These are phyloP conservation scores for Dilophus febrilis DNA, from an alignment of 2,888 invertebrate species.

Conservation along the genomic window DNA sequence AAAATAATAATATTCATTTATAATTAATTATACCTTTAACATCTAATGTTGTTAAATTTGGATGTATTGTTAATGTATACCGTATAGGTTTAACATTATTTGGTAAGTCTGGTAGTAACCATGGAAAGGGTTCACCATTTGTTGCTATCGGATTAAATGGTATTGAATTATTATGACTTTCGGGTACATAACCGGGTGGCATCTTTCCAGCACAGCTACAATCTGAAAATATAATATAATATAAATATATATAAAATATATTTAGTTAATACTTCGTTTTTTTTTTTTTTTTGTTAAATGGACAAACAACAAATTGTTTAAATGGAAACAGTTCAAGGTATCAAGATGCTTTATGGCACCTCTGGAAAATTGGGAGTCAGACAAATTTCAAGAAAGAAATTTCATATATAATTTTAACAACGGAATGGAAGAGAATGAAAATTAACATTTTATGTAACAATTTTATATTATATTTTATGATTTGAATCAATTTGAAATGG, in stretches of 20 bases:
- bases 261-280: not conserved
- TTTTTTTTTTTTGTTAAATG: not conserved
- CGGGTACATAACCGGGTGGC: conserved; percentile 40
- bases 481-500: too few relatives aligned
- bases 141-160: conserved; percentile 50
- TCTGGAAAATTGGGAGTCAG: too few relatives aligned
- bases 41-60: conserved; percentile 77
- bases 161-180: conserved; percentile 43
- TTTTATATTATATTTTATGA: too few relatives aligned
- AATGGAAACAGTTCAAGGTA: not conserved
- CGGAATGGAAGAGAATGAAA: too few relatives aligned
- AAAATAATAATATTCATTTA: too few relatives aligned
- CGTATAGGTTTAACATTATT: conserved; percentile 60
- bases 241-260: not conserved
- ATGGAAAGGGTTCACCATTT: conserved; percentile 59
- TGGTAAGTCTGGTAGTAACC: conserved; percentile 62
- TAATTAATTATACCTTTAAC: conserved; percentile 54
- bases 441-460: too few relatives aligned
- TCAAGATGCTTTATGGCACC: too few relatives aligned
- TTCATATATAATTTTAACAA: too few relatives aligned
- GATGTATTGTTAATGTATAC: conserved; percentile 81
- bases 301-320: not conserved
- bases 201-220: conserved; percentile 52
- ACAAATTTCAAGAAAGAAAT: too few relatives aligned
- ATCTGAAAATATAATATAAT: conserved; percentile 31